Conservation (phyloP, 2,113 vertebrate species). For the Caretta caretta region DNA sequence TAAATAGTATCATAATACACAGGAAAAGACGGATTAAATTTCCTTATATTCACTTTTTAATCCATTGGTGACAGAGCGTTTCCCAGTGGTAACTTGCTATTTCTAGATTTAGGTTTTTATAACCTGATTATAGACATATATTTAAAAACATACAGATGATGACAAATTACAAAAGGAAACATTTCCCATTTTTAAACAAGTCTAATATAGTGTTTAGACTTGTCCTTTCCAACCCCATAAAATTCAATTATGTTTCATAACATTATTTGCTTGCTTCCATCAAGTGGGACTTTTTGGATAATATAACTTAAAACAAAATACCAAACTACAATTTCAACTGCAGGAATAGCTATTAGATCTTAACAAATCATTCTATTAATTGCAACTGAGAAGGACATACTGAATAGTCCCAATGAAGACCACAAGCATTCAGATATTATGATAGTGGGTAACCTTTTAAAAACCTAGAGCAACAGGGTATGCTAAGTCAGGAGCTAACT, state of each 20-base stretch:
- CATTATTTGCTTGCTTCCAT: neutral
- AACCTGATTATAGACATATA: neutral
- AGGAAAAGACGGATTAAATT: neutral
- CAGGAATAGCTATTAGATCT: neutral
- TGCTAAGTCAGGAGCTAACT: neutral
- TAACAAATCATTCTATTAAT: neutral
- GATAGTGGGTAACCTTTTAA: neutral
- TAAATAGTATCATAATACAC: neutral
- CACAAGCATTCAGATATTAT: neutral
- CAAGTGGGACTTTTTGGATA: neutral
- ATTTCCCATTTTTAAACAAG: neutral
- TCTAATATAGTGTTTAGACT: neutral
- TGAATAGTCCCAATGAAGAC: neutral
- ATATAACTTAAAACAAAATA: neutral
- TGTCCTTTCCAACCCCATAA: accelerated
- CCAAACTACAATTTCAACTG: neutral
- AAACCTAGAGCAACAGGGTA: neutral
- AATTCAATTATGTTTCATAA: neutral
- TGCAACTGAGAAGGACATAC: neutral
- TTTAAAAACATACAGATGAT: neutral
- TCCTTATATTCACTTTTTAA: neutral
- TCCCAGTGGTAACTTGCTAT: neutral
- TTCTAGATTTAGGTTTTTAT: neutral
- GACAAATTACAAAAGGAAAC: neutral
- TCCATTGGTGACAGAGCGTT: neutral